Percentiles rank a stretch among this genome's conserved stretches.
These are phyloP conservation scores for Perodicticus potto DNA, from an alignment of 2,797 vertebrate species.

Conservation along the genomic window DNA sequence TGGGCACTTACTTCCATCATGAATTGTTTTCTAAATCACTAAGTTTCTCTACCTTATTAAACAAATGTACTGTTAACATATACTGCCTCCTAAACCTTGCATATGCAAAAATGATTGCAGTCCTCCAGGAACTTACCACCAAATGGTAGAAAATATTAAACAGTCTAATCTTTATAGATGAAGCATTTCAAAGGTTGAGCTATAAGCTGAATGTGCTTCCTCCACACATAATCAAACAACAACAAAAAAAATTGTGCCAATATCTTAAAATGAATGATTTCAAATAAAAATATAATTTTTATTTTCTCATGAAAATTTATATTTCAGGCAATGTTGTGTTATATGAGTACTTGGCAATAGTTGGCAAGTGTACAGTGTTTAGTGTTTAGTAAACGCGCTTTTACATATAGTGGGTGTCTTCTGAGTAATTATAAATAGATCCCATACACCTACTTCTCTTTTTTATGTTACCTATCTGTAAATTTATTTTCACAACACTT, in stretches of 20 bases:
- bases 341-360: background rate
- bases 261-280: constrained; percentile 2
- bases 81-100: background rate
- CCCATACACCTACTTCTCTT: background rate
- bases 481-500: background rate
- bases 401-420: background rate
- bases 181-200: background rate
- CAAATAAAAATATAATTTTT: background rate
- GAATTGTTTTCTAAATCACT: background rate
- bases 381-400: background rate
- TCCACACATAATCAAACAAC: background rate
- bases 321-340: background rate
- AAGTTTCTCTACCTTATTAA: background rate
- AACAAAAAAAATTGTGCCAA: background rate
- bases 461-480: background rate
- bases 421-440: background rate
- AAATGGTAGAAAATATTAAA: background rate
- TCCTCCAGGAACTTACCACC: background rate
- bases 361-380: background rate
- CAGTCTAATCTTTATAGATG: background rate
- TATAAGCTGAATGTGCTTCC: background rate
- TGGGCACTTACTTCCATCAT: background rate
- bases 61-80: background rate
- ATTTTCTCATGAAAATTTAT: background rate
- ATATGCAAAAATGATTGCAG: background rate